phyloP scores from a whole-genome alignment of 2,888 invertebrate species.

The Caenorhabditis plicata region DNA sequence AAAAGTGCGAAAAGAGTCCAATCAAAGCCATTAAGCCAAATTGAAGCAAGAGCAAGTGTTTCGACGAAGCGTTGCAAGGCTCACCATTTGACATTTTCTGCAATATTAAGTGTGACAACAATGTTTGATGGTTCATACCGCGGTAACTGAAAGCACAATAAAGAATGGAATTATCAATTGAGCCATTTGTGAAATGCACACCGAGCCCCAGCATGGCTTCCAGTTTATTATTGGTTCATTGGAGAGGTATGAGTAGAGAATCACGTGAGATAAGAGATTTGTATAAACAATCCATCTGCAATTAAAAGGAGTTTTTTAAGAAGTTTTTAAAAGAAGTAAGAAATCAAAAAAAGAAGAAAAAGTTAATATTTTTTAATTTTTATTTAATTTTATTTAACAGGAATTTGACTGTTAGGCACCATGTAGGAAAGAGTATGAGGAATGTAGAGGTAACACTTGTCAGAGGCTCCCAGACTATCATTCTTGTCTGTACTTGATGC shows the following conservation, averaged over 20 bases:
- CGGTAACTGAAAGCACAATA: constrained; percentile 17
- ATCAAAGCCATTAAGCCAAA: constrained; percentile 26
- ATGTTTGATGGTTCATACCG: constrained; percentile 2
- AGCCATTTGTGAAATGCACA: constrained; percentile 36
- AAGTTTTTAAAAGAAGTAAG: background rate
- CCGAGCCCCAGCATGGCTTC: constrained; percentile 40
- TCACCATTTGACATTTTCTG: constrained; percentile 24
- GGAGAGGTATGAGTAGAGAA: constrained; percentile 39
- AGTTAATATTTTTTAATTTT: too few species aligned
- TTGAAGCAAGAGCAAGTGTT: constrained; percentile 18
- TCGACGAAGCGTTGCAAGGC: constrained; percentile 25
- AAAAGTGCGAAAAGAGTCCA: constrained; percentile 38
- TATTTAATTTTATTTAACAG: too few species aligned
- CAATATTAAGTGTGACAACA: constrained; percentile 1
- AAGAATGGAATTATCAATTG: constrained; percentile 36
- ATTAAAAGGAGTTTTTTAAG: too few species aligned
- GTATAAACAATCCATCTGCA: constrained; percentile 36
- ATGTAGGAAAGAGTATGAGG: too few species aligned
- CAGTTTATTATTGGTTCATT: constrained; percentile 26
- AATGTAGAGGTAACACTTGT: too few species aligned
- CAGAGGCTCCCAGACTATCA: too few species aligned
- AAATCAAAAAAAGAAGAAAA: background rate
- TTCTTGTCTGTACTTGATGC: too few species aligned
- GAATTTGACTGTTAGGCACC: too few species aligned
- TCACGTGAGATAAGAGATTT: constrained; percentile 36